A percentile compares a stretch with the other conserved stretches of the same genome.
phyloP scores from a whole-genome alignment of 1,140 invertebrate genomes.

The Lepidurus arcticus region DNA sequence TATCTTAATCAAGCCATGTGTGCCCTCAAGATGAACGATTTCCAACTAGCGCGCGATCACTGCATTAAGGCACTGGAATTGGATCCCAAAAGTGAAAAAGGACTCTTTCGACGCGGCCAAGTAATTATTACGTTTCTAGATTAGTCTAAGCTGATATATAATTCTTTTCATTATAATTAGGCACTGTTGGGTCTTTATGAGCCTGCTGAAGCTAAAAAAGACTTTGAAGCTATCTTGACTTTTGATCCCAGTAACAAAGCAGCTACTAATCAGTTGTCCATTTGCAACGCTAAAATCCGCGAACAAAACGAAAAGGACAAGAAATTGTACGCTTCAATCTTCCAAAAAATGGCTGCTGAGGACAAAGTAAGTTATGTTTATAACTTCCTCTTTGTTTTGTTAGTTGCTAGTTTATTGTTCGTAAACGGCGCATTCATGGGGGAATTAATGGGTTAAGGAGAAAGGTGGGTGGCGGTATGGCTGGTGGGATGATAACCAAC shows the following conservation, averaged over 20 bases:
- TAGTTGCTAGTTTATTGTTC: not conserved
- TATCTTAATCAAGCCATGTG: conserved; percentile 82
- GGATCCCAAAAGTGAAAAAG: conserved; percentile 79
- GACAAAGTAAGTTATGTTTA: conserved; percentile 39
- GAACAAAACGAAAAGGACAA: conserved; percentile 74
- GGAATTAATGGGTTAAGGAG: conserved; percentile 27
- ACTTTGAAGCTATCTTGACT: conserved; percentile 67
- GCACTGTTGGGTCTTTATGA: conserved; percentile 71
- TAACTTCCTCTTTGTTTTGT: not conserved
- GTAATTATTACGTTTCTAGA: conserved; percentile 42
- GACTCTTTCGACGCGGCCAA: conserved; percentile 78
- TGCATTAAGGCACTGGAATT: conserved; percentile 66
- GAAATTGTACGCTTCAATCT: conserved; percentile 90
- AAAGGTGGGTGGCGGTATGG: conserved; percentile 31
- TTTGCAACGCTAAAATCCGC: conserved; percentile 68
- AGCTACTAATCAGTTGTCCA: conserved; percentile 66
- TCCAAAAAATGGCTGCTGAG: conserved; percentile 52
- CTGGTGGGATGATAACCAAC: conserved; percentile 34
- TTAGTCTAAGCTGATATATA: not conserved
- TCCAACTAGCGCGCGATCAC: conserved; percentile 62
- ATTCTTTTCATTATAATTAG: conserved; percentile 41
- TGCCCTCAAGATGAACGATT: conserved; percentile 72
- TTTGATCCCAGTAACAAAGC: conserved; percentile 76
- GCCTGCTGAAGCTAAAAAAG: conserved; percentile 65
- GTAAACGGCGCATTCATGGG: not conserved